Evolutionary conservation across 2,888 invertebrate species (phyloP).

Genomic region (Thalpophila matura): DNA sequence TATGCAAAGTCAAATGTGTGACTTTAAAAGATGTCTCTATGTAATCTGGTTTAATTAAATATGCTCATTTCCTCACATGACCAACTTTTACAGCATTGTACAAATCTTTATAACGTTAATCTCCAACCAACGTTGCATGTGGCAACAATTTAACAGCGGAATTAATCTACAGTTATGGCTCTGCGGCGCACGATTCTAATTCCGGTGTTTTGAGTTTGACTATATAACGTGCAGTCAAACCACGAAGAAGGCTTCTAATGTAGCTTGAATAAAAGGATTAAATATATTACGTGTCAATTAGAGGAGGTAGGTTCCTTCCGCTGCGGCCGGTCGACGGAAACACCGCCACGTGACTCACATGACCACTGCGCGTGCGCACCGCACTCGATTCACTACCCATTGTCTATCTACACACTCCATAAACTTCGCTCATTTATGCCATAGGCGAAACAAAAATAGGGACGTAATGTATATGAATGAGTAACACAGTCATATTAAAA

Average conservation of each 20-base stretch:
- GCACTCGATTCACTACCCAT: slow-evolving; percentile 75
- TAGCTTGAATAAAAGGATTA: slow-evolving; percentile 50
- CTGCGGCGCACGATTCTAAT: slow-evolving; percentile 47
- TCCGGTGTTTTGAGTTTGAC: slow-evolving; percentile 44
- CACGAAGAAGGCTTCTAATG: slow-evolving; percentile 45
- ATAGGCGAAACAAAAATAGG: slow-evolving; percentile 61
- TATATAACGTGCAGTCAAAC: slow-evolving; percentile 26
- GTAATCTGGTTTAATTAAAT: neutral
- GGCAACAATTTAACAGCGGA: slow-evolving; percentile 48
- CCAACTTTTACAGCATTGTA: slow-evolving; percentile 23
- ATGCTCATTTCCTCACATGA: slow-evolving; percentile 17
- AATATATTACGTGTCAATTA: slow-evolving; percentile 62
- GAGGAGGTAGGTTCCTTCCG: slow-evolving; percentile 79
- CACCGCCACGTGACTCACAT: slow-evolving; percentile 81
- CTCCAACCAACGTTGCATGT: slow-evolving; percentile 47
- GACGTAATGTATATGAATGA: slow-evolving; percentile 50
- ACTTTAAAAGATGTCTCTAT: neutral
- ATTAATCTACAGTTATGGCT: slow-evolving; percentile 55
- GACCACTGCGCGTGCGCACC: slow-evolving; percentile 67
- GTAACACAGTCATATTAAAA: slow-evolving; percentile 53
- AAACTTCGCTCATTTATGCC: slow-evolving; percentile 68
- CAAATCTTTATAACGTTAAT: slow-evolving; percentile 35
- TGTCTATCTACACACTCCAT: slow-evolving; percentile 81
- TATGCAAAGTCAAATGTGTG: neutral
- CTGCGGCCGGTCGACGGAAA: slow-evolving; percentile 76